Conservation (phyloP, 2,113 vertebrate species). For the Urocolius indicus region DNA sequence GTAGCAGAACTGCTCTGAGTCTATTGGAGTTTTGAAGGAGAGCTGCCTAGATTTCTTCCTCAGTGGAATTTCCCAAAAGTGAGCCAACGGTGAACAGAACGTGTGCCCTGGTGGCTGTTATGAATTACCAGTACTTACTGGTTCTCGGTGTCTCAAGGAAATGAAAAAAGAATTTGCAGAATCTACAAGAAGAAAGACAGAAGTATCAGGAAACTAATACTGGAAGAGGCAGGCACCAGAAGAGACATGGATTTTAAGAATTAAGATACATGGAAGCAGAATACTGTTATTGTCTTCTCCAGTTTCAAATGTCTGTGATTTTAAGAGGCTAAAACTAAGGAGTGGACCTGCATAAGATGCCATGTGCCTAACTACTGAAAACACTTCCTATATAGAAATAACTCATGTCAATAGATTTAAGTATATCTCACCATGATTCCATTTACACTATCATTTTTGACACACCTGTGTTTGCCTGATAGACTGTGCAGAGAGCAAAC, state of each 20-base stretch:
- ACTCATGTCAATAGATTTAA: neutral
- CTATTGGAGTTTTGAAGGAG: neutral
- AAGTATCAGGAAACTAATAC: neutral
- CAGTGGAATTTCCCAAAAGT: neutral
- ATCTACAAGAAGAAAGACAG: neutral
- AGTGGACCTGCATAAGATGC: neutral
- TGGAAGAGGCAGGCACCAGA: neutral
- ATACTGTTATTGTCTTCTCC: neutral
- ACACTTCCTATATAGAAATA: neutral
- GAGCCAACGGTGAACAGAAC: neutral
- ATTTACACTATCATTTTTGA: neutral
- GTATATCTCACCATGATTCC: neutral
- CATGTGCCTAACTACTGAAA: neutral
- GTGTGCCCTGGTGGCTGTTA: neutral
- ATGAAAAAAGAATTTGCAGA: neutral
- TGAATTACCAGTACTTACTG: neutral
- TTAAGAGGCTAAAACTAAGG: neutral
- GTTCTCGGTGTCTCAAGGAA: neutral
- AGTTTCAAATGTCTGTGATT: neutral
- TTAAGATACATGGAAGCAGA: neutral
- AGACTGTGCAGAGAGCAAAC: neutral
- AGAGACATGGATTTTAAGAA: neutral
- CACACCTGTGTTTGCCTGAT: neutral
- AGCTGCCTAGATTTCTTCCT: neutral
- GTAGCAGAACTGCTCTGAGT: neutral